Base-by-base conservation (phyloP, 2,888 invertebrate species). In the Fragum sueziense region DNA sequence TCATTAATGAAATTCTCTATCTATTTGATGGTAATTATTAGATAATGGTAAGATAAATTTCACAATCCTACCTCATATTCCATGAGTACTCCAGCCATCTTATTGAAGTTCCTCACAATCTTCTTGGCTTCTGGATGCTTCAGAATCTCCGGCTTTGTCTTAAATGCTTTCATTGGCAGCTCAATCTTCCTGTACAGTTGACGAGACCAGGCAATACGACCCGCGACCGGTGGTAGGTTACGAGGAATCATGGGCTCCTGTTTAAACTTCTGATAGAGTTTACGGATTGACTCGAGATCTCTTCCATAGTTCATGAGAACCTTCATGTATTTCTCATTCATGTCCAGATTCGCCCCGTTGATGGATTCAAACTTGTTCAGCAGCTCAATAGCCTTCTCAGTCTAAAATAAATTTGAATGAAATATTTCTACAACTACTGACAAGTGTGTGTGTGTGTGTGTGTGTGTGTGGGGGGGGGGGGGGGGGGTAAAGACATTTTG, bases 151-250 rank as follows among this genome's bases (percentile, higher is more conserved):
- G 91, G 90, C 79, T 92, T 93, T 65, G 88, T 90, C 82, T 91
- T 91, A 88, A 93, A 92, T 20, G 90, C 88, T 82, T 96, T 95
- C 89, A 98, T 96, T 0, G 98, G 95, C 91, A 96, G 96, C 41
- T 96, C 96, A 89, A 98, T 95, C 92, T 97, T 97, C 82, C 96
- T 95, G 91, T 96, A 95, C 76, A 97, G 94, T 57, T 97, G 96
- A 25, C 97, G 95, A 7, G 96, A 95, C 97, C 97, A 97, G 91
- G 96, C 90, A 31, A 93, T 93, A 82, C 93, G 93, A 93, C 98
- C 98, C 76, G 98, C 97, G 31, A 98, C 96, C 0, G 98, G 98
- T 2, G 98, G 97, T 92, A 97, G 96, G 93, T 98, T 97, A 84
- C 97, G 94, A 0, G 97, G 96, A 59, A 98, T 94, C 0, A 97